These are phyloP conservation scores for Urocyon cinereoargenteus DNA, from an alignment of 2,797 vertebrate genomes.

Conservation along the genomic window DNA sequence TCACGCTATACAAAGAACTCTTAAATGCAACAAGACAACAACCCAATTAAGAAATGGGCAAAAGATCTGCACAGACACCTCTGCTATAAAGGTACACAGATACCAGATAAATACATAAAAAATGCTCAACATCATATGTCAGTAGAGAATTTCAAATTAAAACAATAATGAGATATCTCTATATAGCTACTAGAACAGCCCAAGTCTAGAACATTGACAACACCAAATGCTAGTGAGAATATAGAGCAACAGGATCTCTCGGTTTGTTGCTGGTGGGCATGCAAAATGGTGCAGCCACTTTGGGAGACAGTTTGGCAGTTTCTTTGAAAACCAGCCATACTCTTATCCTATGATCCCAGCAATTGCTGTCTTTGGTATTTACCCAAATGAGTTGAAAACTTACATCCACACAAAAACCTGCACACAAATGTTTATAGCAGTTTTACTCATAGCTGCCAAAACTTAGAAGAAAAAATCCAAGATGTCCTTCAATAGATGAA, in stretches of 20 bases:
- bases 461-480: neutral
- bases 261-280: neutral
- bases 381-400: neutral
- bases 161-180: neutral
- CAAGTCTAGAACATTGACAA: neutral
- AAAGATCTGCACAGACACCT: neutral
- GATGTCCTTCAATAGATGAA: neutral
- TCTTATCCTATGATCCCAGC: neutral
- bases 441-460: neutral
- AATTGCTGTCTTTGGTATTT: neutral
- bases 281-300: neutral
- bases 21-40: neutral
- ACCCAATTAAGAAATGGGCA: neutral
- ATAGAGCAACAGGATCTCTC: neutral
- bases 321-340: neutral
- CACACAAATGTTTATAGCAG: neutral
- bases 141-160: neutral
- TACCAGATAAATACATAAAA: neutral
- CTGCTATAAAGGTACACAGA: neutral
- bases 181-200: neutral
- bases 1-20: neutral
- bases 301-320: neutral
- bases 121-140: neutral
- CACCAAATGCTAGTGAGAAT: neutral
- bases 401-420: neutral